phyloP scores from a whole-genome alignment of 2,113 vertebrate species.

The Cyanoramphus novaezelandiae region DNA sequence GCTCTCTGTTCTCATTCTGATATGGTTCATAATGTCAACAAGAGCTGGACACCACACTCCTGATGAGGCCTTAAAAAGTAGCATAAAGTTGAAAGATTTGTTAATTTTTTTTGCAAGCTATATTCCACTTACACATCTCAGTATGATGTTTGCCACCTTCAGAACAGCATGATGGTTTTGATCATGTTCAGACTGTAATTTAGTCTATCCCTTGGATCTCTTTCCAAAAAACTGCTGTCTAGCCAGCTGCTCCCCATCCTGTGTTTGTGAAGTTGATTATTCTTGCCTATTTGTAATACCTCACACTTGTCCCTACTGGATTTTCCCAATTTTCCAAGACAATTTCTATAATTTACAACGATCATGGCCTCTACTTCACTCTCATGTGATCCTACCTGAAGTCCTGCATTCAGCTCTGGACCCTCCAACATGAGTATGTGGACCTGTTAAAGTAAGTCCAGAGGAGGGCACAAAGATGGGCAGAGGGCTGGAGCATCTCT shows the following conservation, averaged over 20 bases:
- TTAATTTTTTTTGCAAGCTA: background rate
- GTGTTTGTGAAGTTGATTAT: background rate
- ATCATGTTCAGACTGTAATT: background rate
- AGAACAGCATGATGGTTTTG: conserved; percentile 27
- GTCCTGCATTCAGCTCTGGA: background rate
- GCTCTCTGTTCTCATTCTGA: background rate
- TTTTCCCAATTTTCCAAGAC: background rate
- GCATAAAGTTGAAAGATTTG: conserved; percentile 11
- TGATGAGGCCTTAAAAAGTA: background rate
- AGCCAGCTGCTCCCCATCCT: background rate
- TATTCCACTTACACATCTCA: background rate
- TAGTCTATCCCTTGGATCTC: background rate
- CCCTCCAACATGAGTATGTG: background rate
- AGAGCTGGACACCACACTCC: background rate
- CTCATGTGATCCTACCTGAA: background rate
- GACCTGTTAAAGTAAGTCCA: background rate
- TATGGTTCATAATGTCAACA: background rate
- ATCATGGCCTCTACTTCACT: background rate
- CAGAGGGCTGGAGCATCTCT: background rate
- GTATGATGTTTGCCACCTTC: conserved; percentile 20
- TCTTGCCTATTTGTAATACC: background rate
- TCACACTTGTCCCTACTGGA: background rate
- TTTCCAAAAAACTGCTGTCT: conserved; percentile 12
- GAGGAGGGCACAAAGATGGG: background rate
- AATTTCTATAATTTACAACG: background rate